phyloP scores from a whole-genome alignment of 2,888 invertebrate species.

The Mesochorus sp. region DNA sequence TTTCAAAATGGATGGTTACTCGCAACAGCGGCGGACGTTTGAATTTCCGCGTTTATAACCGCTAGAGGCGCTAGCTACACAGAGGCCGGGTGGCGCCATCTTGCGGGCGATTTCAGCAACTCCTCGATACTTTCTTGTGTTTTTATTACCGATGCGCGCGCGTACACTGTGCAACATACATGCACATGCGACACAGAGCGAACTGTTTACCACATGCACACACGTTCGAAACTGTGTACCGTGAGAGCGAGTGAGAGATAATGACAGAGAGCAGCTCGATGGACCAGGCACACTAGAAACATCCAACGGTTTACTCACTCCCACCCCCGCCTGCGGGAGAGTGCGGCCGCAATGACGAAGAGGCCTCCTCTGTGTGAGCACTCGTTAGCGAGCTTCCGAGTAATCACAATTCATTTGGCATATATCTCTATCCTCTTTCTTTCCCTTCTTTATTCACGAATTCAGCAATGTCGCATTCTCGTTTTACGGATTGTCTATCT shows the following conservation, averaged over 20 bases:
- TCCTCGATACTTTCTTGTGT: conserved; percentile 37
- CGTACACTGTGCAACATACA: background rate
- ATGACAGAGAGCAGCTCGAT: conserved; percentile 8
- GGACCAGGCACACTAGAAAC: conserved; percentile 45
- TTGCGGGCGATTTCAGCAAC: conserved; percentile 19
- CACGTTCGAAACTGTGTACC: background rate
- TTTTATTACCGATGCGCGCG: conserved; percentile 15
- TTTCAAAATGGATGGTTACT: conserved; percentile 76
- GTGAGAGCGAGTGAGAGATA: conserved; percentile 16
- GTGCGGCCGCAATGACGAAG: conserved; percentile 50
- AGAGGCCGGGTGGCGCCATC: conserved; percentile 50
- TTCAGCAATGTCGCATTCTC: conserved; percentile 40
- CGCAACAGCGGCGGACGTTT: conserved; percentile 66
- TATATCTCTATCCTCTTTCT: conserved; percentile 26
- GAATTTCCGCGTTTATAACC: conserved; percentile 61
- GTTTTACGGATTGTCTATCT: background rate
- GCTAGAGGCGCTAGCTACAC: conserved; percentile 62
- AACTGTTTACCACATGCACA: conserved; percentile 9
- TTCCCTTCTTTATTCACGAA: background rate
- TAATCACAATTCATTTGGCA: conserved; percentile 36
- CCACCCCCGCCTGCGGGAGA: conserved; percentile 60
- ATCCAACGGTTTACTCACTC: conserved; percentile 52
- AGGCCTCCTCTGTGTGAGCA: conserved; percentile 25
- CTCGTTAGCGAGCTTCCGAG: conserved; percentile 41
- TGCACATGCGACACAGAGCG: conserved; percentile 1